These are phyloP conservation scores for Urechis unicinctus DNA, from an alignment of 2,888 invertebrate species.

Conservation along the genomic window DNA sequence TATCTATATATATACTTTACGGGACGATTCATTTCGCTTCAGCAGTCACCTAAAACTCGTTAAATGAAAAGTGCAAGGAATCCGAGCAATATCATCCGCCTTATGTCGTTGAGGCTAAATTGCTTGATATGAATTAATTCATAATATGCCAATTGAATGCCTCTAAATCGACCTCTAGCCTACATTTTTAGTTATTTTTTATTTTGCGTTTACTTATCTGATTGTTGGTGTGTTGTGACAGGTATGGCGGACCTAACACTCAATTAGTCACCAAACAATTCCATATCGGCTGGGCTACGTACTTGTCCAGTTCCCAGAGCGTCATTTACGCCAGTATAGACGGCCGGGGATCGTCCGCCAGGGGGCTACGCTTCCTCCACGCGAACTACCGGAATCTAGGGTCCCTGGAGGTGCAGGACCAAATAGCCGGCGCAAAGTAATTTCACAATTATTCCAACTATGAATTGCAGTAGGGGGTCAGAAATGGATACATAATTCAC, in stretches of 20 bases:
- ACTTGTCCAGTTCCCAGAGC: constrained; percentile 76
- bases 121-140: no score
- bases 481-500: no score
- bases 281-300: constrained; percentile 82
- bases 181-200: neutral
- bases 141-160: neutral
- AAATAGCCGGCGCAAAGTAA: constrained; percentile 67
- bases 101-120: no score
- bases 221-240: no score
- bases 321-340: constrained; percentile 89
- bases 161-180: no score
- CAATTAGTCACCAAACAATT: constrained; percentile 87
- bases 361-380: constrained; percentile 78
- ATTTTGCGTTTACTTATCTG: no score
- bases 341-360: constrained; percentile 79
- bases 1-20: no score
- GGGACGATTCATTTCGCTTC: no score
- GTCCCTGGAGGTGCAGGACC: constrained; percentile 88
- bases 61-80: no score
- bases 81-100: no score
- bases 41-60: no score
- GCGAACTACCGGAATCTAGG: constrained; percentile 81
- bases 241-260: constrained; percentile 87
- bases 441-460: constrained; percentile 12
- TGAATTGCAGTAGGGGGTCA: neutral